A percentile compares a stretch with the other conserved stretches of the same genome.
These are phyloP conservation scores for Phocides pigmalion DNA, from an alignment of 1,140 invertebrate genomes.

Conservation along the genomic window DNA sequence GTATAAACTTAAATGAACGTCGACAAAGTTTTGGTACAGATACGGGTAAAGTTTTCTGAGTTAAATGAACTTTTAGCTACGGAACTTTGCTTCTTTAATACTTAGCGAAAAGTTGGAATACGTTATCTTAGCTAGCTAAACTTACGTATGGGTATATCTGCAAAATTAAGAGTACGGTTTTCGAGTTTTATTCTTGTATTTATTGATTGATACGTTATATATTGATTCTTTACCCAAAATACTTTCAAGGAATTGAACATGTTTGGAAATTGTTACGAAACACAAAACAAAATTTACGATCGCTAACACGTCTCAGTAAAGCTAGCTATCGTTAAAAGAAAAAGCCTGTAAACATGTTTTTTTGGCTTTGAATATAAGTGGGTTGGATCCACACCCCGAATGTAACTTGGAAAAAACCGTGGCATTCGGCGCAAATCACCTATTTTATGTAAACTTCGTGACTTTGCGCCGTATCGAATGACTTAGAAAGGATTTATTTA, in stretches of 20 bases:
- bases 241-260: constrained; percentile 36
- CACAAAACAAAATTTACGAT: constrained; percentile 73
- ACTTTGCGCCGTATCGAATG: constrained; percentile 80
- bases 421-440: constrained; percentile 76
- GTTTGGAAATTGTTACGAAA: constrained; percentile 56
- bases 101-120: constrained; percentile 16
- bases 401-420: constrained; percentile 64
- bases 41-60: constrained; percentile 55
- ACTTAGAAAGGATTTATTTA: constrained; percentile 82
- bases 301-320: constrained; percentile 55
- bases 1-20: constrained; percentile 58
- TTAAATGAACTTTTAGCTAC: constrained; percentile 34
- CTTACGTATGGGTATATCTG: constrained; percentile 10
- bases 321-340: constrained; percentile 62
- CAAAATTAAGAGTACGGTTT: not conserved
- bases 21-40: constrained; percentile 48
- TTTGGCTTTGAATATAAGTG: constrained; percentile 59
- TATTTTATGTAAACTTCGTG: constrained; percentile 84
- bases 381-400: constrained; percentile 54
- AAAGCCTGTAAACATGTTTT: constrained; percentile 79
- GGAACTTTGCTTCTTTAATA: constrained; percentile 26
- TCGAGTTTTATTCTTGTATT: too few relatives aligned
- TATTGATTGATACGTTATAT: too few relatives aligned
- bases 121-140: constrained; percentile 10
- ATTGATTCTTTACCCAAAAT: too few relatives aligned